Evolutionary conservation across 2,888 invertebrate species (phyloP).

Genomic region (Sarcophaga caerulescens): DNA sequence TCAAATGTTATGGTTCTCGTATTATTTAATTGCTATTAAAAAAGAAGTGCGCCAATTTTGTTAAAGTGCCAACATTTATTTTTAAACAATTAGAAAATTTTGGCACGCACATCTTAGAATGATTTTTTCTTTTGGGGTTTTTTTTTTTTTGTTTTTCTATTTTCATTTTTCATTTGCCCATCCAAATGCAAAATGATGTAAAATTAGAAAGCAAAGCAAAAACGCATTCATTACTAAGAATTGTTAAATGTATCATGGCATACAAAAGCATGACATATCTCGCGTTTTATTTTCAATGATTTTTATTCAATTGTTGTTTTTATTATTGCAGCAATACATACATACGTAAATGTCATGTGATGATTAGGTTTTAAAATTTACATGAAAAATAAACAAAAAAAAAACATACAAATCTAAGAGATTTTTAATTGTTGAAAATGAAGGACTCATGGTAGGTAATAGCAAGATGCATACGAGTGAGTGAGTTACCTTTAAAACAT

Average conservation of each 20-base stretch:
- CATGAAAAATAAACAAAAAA: background rate
- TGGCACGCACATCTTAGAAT: slow-evolving; percentile 65
- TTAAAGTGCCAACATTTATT: slow-evolving; percentile 68
- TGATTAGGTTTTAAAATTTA: slow-evolving; percentile 5
- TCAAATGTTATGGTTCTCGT: slow-evolving; percentile 56
- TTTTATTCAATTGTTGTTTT: background rate
- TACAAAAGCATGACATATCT: slow-evolving; percentile 22
- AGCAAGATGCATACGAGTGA: background rate
- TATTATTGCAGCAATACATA: background rate
- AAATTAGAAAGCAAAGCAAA: slow-evolving; percentile 61
- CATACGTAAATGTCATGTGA: slow-evolving; percentile 57
- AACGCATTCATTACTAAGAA: slow-evolving; percentile 63
- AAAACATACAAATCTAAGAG: background rate
- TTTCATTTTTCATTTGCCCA: background rate
- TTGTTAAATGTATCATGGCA: slow-evolving; percentile 30
- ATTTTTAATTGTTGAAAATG: slow-evolving; percentile 19
- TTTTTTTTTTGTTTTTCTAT: background rate
- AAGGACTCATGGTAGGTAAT: slow-evolving; percentile 35
- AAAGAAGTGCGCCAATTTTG: slow-evolving; percentile 70
- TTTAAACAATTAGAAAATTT: slow-evolving; percentile 65
- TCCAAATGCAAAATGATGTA: slow-evolving; percentile 22
- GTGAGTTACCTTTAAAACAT: background rate
- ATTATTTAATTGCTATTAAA: slow-evolving; percentile 64
- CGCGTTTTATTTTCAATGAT: slow-evolving; percentile 10
- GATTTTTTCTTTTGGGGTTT: slow-evolving; percentile 38